Evolutionary conservation across 2,888 invertebrate species (phyloP), one percentile per base, ranked within the genome.

Genomic region (Fissipunctia ypsillon): DNA sequence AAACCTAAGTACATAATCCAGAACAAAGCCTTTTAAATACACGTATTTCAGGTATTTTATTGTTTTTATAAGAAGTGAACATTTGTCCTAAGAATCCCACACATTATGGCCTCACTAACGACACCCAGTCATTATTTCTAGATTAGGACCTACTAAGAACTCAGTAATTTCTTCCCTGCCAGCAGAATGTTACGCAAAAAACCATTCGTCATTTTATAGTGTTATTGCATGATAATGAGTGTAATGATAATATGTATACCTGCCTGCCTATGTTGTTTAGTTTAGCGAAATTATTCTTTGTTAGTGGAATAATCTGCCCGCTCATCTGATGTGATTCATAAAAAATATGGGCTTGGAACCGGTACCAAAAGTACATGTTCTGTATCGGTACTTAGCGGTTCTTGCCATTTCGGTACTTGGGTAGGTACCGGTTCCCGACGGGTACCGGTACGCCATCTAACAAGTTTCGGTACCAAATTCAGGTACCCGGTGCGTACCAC

Each of bases 121-220:
- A 56, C 38, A 43, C 63, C 64, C 60, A 64, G 84, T 87, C 85
- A 91, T 91, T 91, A 91, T 88, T 88, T 88, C 83, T 86, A 89
- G 84, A 90, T 89, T 87, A 75, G 72, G 75, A 50, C 22, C 2
- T 86, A 80, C 87, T 78, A 45, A 70, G 82, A 84, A 82, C 73
- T 75, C 65, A 63, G 80, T 78, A 71, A 85, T 84, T 88, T 78
- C 67, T 74, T 56, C 45, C 35, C 43, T 25, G 56, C n/a, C 64
- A 67, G 70, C 63, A 63, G 74, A 80, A 72, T 70, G 76, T 76
- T 76, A 67, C 66, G 81, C 78, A 88, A 88, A 85, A 87, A 86
- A 76, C 28, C 3, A 52, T 28, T 71, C 77, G 59, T 77, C 69
- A 60, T 65, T 41, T 64, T 64, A 69, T 71, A 59, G 59, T 73